Conservation (phyloP, 1,140 invertebrate species). For the Tribolium madens region DNA sequence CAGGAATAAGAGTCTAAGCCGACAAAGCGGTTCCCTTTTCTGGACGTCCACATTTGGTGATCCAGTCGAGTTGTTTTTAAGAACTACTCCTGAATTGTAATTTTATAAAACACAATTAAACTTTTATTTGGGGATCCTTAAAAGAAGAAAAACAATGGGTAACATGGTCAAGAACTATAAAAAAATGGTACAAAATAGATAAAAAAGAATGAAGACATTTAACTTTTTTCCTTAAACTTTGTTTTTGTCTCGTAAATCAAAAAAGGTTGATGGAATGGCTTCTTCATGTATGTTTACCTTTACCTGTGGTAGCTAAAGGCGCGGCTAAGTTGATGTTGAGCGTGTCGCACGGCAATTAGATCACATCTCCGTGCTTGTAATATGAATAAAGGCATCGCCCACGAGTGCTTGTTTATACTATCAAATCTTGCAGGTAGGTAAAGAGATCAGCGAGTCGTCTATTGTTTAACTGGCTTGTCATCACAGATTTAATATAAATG, state of each 20-base stretch:
- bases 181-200: too few species aligned
- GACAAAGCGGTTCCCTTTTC: too few species aligned
- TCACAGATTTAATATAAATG: conserved; percentile 1
- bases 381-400: conserved; percentile 53
- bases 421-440: conserved; percentile 36
- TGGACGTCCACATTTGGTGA: too few species aligned
- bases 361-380: conserved; percentile 54
- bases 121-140: too few species aligned
- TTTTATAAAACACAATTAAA: too few species aligned
- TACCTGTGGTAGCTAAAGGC: conserved; percentile 46
- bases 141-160: too few species aligned
- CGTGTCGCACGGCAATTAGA: conserved; percentile 56
- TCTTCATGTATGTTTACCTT: conserved; percentile 25
- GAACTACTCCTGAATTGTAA: too few species aligned
- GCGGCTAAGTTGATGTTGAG: conserved; percentile 52
- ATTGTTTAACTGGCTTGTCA: conserved; percentile 1
- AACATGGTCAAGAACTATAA: too few species aligned
- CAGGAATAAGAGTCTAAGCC: too few species aligned
- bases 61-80: too few species aligned
- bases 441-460: not conserved
- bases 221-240: too few species aligned
- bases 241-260: not conserved
- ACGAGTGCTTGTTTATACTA: conserved; percentile 42
- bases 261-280: not conserved
- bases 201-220: too few species aligned